Percentiles rank a stretch among this genome's conserved stretches.
phyloP scores from a whole-genome alignment of 2,888 invertebrate species.

The Brachycybe producta region DNA sequence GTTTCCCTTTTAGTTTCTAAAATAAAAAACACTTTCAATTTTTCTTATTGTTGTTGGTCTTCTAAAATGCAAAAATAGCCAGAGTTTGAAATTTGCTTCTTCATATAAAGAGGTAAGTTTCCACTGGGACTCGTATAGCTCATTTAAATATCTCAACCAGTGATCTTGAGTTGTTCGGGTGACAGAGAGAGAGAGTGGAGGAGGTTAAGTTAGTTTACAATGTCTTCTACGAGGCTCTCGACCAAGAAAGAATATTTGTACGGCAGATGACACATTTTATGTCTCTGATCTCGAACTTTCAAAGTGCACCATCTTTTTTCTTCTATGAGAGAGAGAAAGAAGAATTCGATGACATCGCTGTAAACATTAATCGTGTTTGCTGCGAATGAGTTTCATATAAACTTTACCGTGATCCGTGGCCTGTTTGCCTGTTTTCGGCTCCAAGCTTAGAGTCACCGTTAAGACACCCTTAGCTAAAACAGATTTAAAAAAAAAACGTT shows the following conservation, averaged over 20 bases:
- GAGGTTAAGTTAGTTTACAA: no score
- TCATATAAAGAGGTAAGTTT: no score
- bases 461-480: slow-evolving; percentile 36
- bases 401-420: background rate
- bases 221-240: background rate
- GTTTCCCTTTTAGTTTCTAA: no score
- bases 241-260: slow-evolving; percentile 22
- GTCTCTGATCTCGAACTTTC: slow-evolving; percentile 36
- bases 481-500: slow-evolving; percentile 21
- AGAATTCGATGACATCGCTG: slow-evolving; percentile 17
- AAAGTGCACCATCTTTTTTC: slow-evolving; percentile 39
- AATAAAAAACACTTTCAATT: no score
- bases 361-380: background rate
- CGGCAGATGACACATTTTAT: slow-evolving; percentile 34
- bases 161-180: no score
- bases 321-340: slow-evolving; percentile 28
- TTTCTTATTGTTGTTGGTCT: no score
- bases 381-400: background rate
- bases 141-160: no score
- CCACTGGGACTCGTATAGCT: no score
- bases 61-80: no score
- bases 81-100: no score
- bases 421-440: slow-evolving; percentile 23
- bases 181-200: no score
- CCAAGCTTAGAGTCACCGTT: slow-evolving; percentile 35